Percentiles rank a stretch among this genome's conserved stretches.
phyloP scores from a whole-genome alignment of 2,888 invertebrate species.

The Diarsia rubi region DNA sequence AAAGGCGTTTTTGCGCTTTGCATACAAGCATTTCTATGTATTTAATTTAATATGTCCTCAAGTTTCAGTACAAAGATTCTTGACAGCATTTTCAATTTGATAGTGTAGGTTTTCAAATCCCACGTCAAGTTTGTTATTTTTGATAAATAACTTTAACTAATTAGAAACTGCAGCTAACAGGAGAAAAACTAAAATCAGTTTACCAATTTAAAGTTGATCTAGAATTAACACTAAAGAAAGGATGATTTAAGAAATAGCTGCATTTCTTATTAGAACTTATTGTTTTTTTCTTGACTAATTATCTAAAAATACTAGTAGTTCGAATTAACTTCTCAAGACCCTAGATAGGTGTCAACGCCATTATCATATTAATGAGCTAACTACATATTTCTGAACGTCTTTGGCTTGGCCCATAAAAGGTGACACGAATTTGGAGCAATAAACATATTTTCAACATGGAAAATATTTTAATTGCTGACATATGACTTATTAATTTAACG shows the following conservation, averaged over 20 bases:
- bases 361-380: constrained; percentile 38
- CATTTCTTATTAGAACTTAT: background rate
- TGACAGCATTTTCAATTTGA: background rate
- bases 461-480: constrained; percentile 45
- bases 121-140: background rate
- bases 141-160: too few relatives aligned
- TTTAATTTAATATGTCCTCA: background rate
- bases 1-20: background rate
- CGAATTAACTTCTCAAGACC: constrained; percentile 18
- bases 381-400: constrained; percentile 38
- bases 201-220: background rate
- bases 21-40: background rate
- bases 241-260: background rate
- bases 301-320: background rate
- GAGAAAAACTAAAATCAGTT: background rate
- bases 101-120: background rate
- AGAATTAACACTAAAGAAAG: background rate
- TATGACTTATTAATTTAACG: constrained; percentile 17
- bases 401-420: constrained; percentile 11
- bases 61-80: background rate
- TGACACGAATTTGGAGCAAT: constrained; percentile 38
- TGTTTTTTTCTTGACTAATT: background rate
- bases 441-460: constrained; percentile 38
- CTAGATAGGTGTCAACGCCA: constrained; percentile 9
- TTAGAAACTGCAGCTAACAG: background rate